A percentile compares a stretch with the other conserved stretches of the same genome.
Conservation (phyloP, 2,797 vertebrate species). For the Varecia variegata region DNA sequence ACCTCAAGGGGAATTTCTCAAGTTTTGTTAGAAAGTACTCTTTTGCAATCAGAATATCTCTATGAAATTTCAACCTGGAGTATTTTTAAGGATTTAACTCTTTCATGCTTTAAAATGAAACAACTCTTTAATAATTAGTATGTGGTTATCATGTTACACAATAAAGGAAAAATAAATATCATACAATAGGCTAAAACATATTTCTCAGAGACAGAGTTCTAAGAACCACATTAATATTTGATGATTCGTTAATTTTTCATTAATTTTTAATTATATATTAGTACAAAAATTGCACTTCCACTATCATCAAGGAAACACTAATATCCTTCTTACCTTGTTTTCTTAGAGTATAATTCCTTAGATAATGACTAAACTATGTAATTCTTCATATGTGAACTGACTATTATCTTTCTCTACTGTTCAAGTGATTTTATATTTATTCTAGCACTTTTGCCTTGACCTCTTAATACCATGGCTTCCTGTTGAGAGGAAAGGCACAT, state of each 20-base stretch:
- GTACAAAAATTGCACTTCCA: not conserved
- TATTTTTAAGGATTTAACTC: slow-evolving; percentile 67
- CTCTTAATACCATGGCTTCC: not conserved
- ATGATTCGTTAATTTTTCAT: slow-evolving; percentile 9
- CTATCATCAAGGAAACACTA: not conserved
- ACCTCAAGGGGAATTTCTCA: slow-evolving; percentile 59
- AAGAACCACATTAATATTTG: slow-evolving; percentile 15
- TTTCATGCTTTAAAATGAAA: slow-evolving; percentile 46
- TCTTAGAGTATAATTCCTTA: not conserved
- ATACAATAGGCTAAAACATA: not conserved
- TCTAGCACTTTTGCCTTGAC: not conserved
- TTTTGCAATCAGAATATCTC: slow-evolving; percentile 44
- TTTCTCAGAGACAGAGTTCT: not conserved
- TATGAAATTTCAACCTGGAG: slow-evolving; percentile 41
- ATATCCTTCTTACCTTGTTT: not conserved
- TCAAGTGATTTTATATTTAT: not conserved
- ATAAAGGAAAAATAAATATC: not conserved
- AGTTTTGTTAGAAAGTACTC: slow-evolving; percentile 48
- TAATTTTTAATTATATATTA: not conserved
- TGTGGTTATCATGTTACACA: not conserved
- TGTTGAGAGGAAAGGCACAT: not conserved
- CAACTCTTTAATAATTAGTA: not conserved
- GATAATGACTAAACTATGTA: not conserved
- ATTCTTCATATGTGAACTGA: not conserved
- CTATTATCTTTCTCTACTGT: not conserved